Evolutionary conservation across 2,113 vertebrate species (phyloP), one percentile per base, ranked within the genome.

Genomic region (Sylvia atricapilla): DNA sequence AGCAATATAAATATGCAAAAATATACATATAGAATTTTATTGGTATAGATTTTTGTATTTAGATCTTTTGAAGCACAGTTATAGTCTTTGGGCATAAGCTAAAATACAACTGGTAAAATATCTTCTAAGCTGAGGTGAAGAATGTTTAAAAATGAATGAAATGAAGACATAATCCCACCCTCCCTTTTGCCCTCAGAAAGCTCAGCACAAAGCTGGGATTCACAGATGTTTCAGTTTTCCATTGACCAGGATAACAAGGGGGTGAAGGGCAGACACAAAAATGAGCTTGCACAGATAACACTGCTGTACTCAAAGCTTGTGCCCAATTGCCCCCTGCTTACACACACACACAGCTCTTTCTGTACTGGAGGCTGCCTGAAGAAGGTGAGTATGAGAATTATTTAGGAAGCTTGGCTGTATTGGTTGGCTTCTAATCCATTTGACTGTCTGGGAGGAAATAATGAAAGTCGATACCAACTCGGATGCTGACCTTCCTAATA

Each of bases 321-420:
- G 59, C 16, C 73, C 15, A 14, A 7, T 39, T 47, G 55, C 50
- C 74, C 52, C 12, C 19, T 25, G 27, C 43, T 70, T n/a, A 15
- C 39, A 28, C 50, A 7, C 0, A 6, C 0, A 6, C 0, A 0
- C 0, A 9, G 47, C 84, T 79, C 18, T 13, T 66, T 43, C 35
- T 56, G 30, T 14, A 12, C 14, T 14, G 4, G 27, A 33, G 37
- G 18, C 33, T 52, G 50, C 15, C 43, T 68, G 33, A 43, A 39
- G 30, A 50, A 63, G 55, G 19, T 1, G 2, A 93, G 7, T 30
- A 2, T 10, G 22, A 76, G 49, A 83, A 76, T 85, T 72, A 41
- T 37, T 93, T 58, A 64, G 70, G 31, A 93, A 46, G 31, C 47
- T 52, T 53, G 58, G 25, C 53, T 23, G 7, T 52, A 39, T 58